Percentiles rank a stretch among this genome's conserved stretches.
phyloP scores from a whole-genome alignment of 2,797 vertebrate genomes.

The Gambelia wislizenii region DNA sequence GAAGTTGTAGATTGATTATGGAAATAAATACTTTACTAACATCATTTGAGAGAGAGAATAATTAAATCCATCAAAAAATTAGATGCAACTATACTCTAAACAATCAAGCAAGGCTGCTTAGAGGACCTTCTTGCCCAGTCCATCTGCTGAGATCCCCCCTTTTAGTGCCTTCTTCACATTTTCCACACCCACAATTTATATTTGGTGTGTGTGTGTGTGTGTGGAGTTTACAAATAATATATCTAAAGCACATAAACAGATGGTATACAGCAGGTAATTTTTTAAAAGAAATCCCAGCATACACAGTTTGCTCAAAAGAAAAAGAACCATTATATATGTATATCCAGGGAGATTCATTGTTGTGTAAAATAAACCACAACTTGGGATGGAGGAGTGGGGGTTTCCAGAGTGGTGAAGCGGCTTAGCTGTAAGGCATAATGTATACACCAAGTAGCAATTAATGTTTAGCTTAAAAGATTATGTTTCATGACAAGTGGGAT shows the following conservation, averaged over 20 bases:
- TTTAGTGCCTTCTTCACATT: constrained; percentile 64
- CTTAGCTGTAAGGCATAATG: neutral
- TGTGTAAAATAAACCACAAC: neutral
- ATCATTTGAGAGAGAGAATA: constrained; percentile 62
- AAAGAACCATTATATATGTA: constrained; percentile 51
- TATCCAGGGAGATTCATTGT: constrained; percentile 5
- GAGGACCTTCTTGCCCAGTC: constrained; percentile 68
- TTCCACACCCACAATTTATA: constrained; percentile 56
- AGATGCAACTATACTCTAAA: constrained; percentile 72
- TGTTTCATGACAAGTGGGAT: neutral
- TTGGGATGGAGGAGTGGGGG: too few relatives aligned
- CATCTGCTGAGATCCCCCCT: constrained; percentile 76
- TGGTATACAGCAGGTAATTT: constrained; percentile 90
- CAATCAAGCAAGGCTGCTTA: constrained; percentile 71
- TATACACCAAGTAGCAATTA: neutral
- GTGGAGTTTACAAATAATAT: constrained; percentile 71
- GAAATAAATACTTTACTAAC: neutral
- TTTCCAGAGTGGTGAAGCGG: neutral
- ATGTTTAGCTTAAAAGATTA: neutral
- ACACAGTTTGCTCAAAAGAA: constrained; percentile 58
- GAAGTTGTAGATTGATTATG: constrained; percentile 20
- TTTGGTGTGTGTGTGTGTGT: rapidly evolving
- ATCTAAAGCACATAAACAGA: constrained; percentile 83
- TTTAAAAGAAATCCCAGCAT: constrained; percentile 56
- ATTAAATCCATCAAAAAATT: constrained; percentile 71